Evolutionary conservation across 2,888 invertebrate species (phyloP).

Genomic region (Drosophila rubida): DNA sequence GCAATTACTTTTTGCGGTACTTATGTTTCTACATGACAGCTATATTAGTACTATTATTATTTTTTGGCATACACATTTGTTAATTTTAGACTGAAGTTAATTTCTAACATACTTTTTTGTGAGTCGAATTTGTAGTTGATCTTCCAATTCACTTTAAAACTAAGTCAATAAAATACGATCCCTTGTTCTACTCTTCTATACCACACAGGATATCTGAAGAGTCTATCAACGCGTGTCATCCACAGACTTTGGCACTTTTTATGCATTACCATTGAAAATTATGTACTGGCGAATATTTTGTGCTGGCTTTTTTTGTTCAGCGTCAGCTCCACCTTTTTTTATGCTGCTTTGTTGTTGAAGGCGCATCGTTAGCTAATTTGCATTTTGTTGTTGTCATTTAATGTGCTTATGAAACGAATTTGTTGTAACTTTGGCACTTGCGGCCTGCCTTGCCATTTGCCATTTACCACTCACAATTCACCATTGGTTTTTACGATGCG

Average conservation of each 20-base stretch:
- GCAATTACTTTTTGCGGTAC: no score
- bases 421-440: constrained; percentile 60
- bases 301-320: constrained; percentile 8
- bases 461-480: constrained; percentile 17
- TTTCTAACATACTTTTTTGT: no score
- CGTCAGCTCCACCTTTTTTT: constrained; percentile 58
- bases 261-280: constrained; percentile 62
- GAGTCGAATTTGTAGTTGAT: no score
- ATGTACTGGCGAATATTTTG: constrained; percentile 63
- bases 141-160: no score
- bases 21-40: no score
- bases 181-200: no score
- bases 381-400: constrained; percentile 72
- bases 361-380: constrained; percentile 70
- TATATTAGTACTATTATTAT: no score
- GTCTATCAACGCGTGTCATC: background rate
- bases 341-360: constrained; percentile 9
- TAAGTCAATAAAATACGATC: no score
- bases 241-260: constrained; percentile 34
- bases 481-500: constrained; percentile 71
- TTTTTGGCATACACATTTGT: no score
- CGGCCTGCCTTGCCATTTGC: constrained; percentile 41
- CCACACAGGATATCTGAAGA: constrained; percentile 29
- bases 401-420: constrained; percentile 80
- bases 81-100: no score